Conservation (phyloP, 35 echinoderm and acorn worm genomes). For the Apostichopus californicus region DNA sequence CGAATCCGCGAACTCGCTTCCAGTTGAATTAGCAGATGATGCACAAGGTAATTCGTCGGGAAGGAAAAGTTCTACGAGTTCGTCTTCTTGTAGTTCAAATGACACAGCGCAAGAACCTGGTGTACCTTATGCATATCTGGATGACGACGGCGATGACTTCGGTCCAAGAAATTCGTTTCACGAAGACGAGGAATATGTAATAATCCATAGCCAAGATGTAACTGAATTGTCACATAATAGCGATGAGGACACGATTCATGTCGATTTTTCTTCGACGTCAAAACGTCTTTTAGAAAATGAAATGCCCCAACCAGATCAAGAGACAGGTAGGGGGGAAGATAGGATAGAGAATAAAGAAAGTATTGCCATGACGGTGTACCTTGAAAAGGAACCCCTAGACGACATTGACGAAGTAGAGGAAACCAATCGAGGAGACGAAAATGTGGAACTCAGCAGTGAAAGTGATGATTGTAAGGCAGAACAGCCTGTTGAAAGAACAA, state of each 20-base stretch:
- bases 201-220: neutral
- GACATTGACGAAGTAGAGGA: neutral
- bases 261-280: no score
- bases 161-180: neutral
- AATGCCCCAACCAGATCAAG: neutral
- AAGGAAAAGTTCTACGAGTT: constrained; percentile 26
- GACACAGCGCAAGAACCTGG: constrained; percentile 43
- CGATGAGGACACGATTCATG: neutral
- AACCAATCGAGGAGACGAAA: neutral
- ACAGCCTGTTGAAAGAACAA: neutral
- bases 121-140: neutral
- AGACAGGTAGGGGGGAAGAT: neutral
- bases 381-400: neutral
- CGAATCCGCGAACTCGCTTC: neutral
- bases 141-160: neutral
- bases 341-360: neutral
- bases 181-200: neutral
- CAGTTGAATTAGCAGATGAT: neutral
- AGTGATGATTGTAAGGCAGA: neutral
- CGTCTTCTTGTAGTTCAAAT: constrained; percentile 38
- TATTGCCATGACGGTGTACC: neutral
- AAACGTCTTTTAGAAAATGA: neutral
- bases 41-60: neutral
- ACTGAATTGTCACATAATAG: neutral
- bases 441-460: neutral